Evolutionary conservation across 2,113 vertebrate species (phyloP).

Genomic region (Aythya baeri): DNA sequence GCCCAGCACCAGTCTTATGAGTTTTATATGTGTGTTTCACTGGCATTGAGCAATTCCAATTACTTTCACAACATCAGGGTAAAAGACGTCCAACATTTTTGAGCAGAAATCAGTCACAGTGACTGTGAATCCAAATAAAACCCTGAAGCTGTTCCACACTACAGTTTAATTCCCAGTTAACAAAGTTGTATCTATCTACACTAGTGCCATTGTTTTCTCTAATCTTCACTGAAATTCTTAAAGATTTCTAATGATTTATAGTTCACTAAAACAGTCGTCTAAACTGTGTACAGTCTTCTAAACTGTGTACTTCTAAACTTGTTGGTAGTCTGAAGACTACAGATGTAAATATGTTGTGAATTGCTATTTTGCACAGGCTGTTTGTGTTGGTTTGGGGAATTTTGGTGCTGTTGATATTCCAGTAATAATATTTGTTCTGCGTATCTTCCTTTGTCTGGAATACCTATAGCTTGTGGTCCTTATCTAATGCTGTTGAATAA

Average conservation of each 20-base stretch:
- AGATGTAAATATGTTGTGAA: not conserved
- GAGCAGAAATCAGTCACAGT: not conserved
- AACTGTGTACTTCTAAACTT: not conserved
- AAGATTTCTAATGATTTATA: slow-evolving; percentile 27
- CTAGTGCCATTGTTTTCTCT: not conserved
- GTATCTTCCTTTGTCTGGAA: not conserved
- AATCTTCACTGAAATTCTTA: slow-evolving; percentile 21
- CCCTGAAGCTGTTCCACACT: not conserved
- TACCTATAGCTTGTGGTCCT: not conserved
- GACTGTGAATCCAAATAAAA: not conserved
- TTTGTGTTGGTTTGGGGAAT: not conserved
- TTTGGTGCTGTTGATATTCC: not conserved
- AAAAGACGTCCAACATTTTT: not conserved
- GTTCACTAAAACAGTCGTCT: not conserved
- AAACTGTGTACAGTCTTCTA: not conserved
- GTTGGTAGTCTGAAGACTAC: not conserved
- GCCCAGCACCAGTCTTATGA: not conserved
- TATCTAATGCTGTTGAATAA: not conserved
- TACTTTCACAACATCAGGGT: not conserved
- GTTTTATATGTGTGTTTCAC: not conserved
- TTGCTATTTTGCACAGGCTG: not conserved
- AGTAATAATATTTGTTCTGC: not conserved
- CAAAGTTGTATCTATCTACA: not conserved
- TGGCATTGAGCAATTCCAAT: not conserved
- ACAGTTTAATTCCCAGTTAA: slow-evolving; percentile 13